Percentiles rank a stretch among this genome's conserved stretches.
phyloP scores from a whole-genome alignment of 2,113 vertebrate species.

The Cottus gobio region DNA sequence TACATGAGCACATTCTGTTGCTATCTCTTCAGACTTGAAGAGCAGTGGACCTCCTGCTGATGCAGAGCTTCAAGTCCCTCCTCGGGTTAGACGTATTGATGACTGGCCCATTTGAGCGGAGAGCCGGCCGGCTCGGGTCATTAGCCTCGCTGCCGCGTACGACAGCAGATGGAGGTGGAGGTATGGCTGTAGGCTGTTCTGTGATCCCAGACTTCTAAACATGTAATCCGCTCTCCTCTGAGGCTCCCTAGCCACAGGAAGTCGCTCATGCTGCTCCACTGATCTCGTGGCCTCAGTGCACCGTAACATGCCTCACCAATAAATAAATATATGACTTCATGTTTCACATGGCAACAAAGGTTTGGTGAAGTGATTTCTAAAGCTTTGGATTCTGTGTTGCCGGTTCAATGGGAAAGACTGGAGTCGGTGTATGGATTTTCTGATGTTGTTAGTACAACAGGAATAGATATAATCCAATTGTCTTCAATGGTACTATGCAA shows the following conservation, averaged over 20 bases:
- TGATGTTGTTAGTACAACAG: slow-evolving; percentile 52
- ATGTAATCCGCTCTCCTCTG: slow-evolving; percentile 68
- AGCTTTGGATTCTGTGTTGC: slow-evolving; percentile 51
- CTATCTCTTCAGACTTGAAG: no score
- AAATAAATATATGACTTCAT: slow-evolving; percentile 38
- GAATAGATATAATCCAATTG: slow-evolving; percentile 66
- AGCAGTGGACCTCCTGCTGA: slow-evolving; percentile 59
- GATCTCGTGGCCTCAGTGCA: slow-evolving; percentile 55
- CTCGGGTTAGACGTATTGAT: slow-evolving; percentile 72
- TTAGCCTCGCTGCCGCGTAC: slow-evolving; percentile 55
- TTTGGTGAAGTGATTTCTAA: slow-evolving; percentile 24
- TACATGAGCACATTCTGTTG: not conserved
- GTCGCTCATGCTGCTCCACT: slow-evolving; percentile 64
- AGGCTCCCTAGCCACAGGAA: slow-evolving; percentile 73
- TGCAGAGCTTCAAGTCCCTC: slow-evolving; percentile 41
- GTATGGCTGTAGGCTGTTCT: slow-evolving; percentile 55
- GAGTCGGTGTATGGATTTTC: slow-evolving; percentile 71
- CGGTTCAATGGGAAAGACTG: slow-evolving; percentile 39
- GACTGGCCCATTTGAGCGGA: slow-evolving; percentile 47
- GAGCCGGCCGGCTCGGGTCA: slow-evolving; percentile 55
- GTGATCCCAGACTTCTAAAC: slow-evolving; percentile 76
- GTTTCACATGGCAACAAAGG: slow-evolving; percentile 17
- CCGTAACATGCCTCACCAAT: slow-evolving; percentile 31
- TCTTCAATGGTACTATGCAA: slow-evolving; percentile 53
- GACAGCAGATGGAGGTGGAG: slow-evolving; percentile 57